phyloP scores from a whole-genome alignment of 2,113 vertebrate species.

The Todiramphus chloris region DNA sequence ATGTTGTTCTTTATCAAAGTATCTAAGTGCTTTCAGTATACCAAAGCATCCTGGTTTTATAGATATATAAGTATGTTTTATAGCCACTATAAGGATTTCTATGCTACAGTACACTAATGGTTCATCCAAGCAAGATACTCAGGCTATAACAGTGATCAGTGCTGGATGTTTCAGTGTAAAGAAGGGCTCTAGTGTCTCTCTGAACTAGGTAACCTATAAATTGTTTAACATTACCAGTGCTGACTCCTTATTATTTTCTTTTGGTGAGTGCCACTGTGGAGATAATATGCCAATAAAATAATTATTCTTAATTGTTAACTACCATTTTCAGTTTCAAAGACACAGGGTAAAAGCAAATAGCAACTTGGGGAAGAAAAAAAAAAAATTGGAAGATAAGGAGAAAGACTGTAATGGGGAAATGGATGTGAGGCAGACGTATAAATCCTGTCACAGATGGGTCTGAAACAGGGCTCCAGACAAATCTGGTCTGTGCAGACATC shows the following conservation, averaged over 20 bases:
- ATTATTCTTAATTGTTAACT: slow-evolving; percentile 13
- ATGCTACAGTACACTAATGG: slow-evolving; percentile 34
- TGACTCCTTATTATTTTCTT: slow-evolving; percentile 21
- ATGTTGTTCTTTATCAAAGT: slow-evolving; percentile 5
- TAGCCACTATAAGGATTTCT: slow-evolving; percentile 20
- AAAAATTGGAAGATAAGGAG: background rate
- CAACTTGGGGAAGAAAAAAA: background rate
- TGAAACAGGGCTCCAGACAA: background rate
- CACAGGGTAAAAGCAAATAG: background rate
- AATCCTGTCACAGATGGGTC: background rate
- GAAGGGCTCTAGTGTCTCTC: slow-evolving; percentile 11
- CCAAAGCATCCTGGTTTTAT: slow-evolving; percentile 50
- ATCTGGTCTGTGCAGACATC: background rate
- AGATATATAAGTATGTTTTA: slow-evolving; percentile 64
- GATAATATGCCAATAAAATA: background rate
- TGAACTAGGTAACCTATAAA: slow-evolving; percentile 40
- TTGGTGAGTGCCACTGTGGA: background rate
- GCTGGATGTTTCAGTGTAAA: background rate
- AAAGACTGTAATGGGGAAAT: background rate
- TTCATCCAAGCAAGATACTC: slow-evolving; percentile 6
- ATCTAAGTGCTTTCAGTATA: slow-evolving; percentile 39
- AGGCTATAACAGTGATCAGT: slow-evolving; percentile 25
- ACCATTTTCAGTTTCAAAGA: background rate
- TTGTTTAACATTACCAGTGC: background rate
- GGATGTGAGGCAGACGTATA: background rate